Evolutionary conservation across 2,888 invertebrate genomes (phyloP), one percentile per base, ranked within the genome.

Genomic region (Rhingia campestris): DNA sequence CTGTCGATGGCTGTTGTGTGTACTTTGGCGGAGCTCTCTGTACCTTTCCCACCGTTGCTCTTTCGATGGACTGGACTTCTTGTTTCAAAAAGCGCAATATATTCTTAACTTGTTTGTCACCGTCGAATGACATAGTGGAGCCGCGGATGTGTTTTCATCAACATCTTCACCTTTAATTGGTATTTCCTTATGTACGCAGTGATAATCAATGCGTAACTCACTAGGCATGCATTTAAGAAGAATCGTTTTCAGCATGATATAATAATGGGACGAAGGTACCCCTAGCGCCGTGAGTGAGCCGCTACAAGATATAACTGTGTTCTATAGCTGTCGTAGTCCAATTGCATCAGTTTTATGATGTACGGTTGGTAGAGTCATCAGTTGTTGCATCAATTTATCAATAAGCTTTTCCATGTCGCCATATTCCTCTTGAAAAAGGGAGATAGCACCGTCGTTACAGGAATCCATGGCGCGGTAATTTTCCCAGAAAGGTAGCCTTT

Each of bases 211-310:
- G 58, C 37, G 10, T 10, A 35, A 58, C 35, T 66, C 43, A 41
- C 14, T 53, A n/a, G 51, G 22, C 9, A 61, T 30, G 32, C 61
- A 67, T 12, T 59, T 49, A 6, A 79, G 69, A 58, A 72, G 10
- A 7, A 77, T 59, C 12, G 51, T 51, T 14, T 80, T 61, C 0
- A 80, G 58, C 69, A 75, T 81, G 2, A 75, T 53, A 10, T 54
- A 69, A 45, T 75, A 69, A 22, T 69, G 58, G 32, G 66, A 67
- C 6, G 66, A 33, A 33, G 74, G 54, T 51, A 80, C 67, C 12
- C 74, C 80, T 4, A 73, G 56, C 47, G 47, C 39, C 9, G 66
- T 6, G 9, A 81, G 67, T n/a, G 63, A 74, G 22, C 51, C 41
- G 45, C 56, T 74, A 37, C 58, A 66, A 32, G 67, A 33, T 59